Percentiles rank a stretch among this genome's conserved stretches.
These are phyloP conservation scores for Thyatira batis DNA, from an alignment of 2,888 invertebrate genomes.

Conservation along the genomic window DNA sequence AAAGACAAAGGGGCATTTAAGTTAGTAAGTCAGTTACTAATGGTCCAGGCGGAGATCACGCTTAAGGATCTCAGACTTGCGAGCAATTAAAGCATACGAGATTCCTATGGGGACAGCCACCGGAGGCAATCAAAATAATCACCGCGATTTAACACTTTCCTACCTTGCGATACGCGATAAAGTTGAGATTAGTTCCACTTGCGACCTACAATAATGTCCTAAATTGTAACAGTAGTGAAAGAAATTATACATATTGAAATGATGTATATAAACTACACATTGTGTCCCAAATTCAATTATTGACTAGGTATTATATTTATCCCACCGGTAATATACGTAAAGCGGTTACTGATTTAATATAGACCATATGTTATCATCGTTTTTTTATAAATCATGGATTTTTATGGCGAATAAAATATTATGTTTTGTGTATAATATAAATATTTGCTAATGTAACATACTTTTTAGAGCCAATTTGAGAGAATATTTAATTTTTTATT, in stretches of 20 bases:
- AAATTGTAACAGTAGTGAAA: no score
- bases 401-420: neutral
- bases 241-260: no score
- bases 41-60: conserved; percentile 34
- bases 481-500: neutral
- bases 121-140: conserved; percentile 69
- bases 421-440: neutral
- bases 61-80: conserved; percentile 40
- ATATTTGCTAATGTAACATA: neutral
- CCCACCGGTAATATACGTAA: neutral
- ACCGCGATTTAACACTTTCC: conserved; percentile 75
- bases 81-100: conserved; percentile 67
- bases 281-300: no score
- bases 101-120: conserved; percentile 61
- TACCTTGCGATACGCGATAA: conserved; percentile 62
- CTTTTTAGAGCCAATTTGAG: neutral
- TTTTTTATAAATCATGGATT: neutral
- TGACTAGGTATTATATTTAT: no score
- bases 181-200: conserved; percentile 23
- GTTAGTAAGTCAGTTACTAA: conserved; percentile 59
- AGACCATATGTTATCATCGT: neutral
- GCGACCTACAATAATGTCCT: neutral
- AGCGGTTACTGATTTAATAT: neutral
- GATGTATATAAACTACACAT: no score
- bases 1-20: conserved; percentile 61